Conservation (phyloP, 2,113 vertebrate genomes). For the Isichthys henryi region DNA sequence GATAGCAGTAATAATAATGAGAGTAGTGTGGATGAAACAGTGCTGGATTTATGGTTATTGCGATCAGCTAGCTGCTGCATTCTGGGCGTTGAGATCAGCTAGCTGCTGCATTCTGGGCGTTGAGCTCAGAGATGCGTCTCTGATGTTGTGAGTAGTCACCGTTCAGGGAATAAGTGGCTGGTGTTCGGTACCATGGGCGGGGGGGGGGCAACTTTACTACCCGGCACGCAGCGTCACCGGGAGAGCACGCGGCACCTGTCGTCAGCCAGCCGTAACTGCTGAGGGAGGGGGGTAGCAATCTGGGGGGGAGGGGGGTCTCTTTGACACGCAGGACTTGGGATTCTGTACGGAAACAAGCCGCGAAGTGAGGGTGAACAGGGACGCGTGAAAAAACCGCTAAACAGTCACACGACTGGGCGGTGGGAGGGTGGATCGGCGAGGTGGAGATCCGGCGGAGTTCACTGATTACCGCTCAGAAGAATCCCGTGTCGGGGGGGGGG, state of each 20-base stretch:
- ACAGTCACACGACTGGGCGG: background rate
- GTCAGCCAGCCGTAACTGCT: constrained; percentile 60
- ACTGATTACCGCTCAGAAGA: background rate
- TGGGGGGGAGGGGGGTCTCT: constrained; percentile 19
- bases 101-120: background rate
- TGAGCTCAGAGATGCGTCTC: background rate
- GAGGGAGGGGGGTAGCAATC: constrained; percentile 41
- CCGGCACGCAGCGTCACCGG: background rate
- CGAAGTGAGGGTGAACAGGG: background rate
- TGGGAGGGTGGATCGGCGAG: background rate
- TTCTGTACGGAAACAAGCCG: background rate
- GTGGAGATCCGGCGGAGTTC: background rate
- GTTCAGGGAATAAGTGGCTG: background rate
- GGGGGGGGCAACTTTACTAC: no score
- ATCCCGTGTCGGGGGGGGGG: background rate
- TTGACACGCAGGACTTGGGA: background rate
- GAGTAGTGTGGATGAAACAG: background rate
- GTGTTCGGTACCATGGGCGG: no score
- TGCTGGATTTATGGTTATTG: background rate
- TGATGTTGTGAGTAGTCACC: background rate
- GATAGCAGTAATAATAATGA: background rate
- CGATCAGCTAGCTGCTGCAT: background rate
- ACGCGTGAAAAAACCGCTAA: background rate
- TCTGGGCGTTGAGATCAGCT: background rate
- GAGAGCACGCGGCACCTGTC: constrained; percentile 62